Evolutionary conservation across 2,888 invertebrate genomes (phyloP).

Genomic region (Nemotelus nigrinus): DNA sequence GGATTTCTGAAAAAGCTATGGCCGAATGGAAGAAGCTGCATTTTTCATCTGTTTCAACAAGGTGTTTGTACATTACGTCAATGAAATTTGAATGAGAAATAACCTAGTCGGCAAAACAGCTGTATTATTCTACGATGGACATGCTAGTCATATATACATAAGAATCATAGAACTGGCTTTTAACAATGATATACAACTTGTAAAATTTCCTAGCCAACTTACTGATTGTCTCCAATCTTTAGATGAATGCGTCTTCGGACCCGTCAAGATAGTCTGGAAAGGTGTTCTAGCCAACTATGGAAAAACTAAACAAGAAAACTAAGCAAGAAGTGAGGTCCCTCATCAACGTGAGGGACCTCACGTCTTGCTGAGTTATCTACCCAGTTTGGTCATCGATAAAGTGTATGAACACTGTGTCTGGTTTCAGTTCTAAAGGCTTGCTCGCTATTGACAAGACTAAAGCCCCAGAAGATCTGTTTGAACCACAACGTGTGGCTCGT

Average conservation of each 20-base stretch:
- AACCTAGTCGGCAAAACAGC: conserved; percentile 35
- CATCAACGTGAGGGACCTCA: no score
- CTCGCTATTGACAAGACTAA: no score
- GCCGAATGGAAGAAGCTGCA: conserved; percentile 17
- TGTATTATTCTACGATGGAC: conserved; percentile 40
- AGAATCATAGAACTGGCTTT: conserved; percentile 43
- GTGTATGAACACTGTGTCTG: no score
- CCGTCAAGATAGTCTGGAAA: conserved; percentile 41
- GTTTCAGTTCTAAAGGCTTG: no score
- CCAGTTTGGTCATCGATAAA: no score
- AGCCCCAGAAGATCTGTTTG: not conserved
- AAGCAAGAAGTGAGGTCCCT: no score
- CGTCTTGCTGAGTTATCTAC: no score
- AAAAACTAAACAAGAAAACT: conserved; percentile 43
- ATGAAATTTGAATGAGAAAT: conserved; percentile 6
- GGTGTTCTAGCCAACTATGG: conserved; percentile 34
- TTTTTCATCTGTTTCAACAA: conserved; percentile 23
- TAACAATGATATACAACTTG: conserved; percentile 42
- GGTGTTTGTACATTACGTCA: not conserved
- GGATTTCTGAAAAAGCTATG: conserved; percentile 30
- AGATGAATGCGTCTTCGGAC: conserved; percentile 40
- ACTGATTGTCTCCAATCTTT: conserved; percentile 42
- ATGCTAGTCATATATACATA: conserved; percentile 46
- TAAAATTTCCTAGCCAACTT: conserved; percentile 40
- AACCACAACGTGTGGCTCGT: not conserved